A percentile compares a stretch with the other conserved stretches of the same genome.
Evolutionary conservation across 2,888 invertebrate genomes (phyloP).

Genomic region (Microplitis manilae): DNA sequence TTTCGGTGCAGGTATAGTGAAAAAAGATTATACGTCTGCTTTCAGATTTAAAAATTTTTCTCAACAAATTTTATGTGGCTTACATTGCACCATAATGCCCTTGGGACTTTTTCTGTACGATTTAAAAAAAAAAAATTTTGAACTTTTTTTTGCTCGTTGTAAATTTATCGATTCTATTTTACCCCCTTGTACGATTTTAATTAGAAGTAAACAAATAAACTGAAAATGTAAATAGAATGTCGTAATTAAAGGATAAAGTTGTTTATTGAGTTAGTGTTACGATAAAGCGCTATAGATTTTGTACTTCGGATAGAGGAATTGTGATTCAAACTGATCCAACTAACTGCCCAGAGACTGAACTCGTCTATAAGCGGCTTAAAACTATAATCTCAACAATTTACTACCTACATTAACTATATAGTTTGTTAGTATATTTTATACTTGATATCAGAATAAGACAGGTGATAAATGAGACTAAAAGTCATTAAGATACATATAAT

Average conservation of each 20-base stretch:
- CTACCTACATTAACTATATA: background rate
- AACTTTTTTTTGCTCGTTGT: too few relatives aligned
- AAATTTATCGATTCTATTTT: background rate
- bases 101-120: too few relatives aligned
- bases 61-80: too few relatives aligned
- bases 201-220: background rate
- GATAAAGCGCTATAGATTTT: constrained; percentile 26
- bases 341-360: constrained; percentile 19
- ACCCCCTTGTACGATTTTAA: constrained; percentile 26
- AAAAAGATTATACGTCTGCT: too few relatives aligned
- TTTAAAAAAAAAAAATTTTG: too few relatives aligned
- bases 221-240: constrained; percentile 11
- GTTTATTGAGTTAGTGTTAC: constrained; percentile 11
- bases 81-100: too few relatives aligned
- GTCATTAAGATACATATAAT: constrained; percentile 5
- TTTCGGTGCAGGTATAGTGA: too few relatives aligned
- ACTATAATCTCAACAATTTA: constrained; percentile 19
- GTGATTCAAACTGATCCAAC: constrained; percentile 29
- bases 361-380: constrained; percentile 30
- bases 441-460: background rate
- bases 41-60: too few relatives aligned
- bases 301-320: constrained; percentile 17
- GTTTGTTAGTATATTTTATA: background rate
- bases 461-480: background rate
- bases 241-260: constrained; percentile 34